Evolutionary conservation across 2,888 invertebrate species (phyloP), one percentile per base, ranked within the genome.

Genomic region (Gari tellinella): DNA sequence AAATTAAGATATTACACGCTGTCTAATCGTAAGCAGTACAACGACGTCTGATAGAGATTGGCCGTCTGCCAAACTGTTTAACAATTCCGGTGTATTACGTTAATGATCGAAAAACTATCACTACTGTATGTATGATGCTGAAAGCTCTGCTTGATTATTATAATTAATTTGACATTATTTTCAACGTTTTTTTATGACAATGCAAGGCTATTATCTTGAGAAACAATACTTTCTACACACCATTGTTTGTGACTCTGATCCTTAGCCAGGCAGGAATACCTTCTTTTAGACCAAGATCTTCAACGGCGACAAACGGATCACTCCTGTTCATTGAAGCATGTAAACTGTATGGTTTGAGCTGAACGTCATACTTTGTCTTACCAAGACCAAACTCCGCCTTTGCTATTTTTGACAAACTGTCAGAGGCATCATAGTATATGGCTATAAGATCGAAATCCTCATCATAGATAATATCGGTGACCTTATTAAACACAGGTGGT

Each of bases 201-300:
- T n/a, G n/a, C n/a, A n/a, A n/a, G n/a, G n/a, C n/a, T n/a, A n/a
- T n/a, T n/a, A n/a, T n/a, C n/a, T n/a, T n/a, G n/a, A n/a, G n/a
- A n/a, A 38, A 37, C 4, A 26, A 53, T 7, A 53, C 15, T 17
- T 17, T 41, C 12, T 5, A 43, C 14, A 43, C 80, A 86, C 86
- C 86, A 45, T 82, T 80, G 60, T 88, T 86, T 25, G 81, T 81
- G 12, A 82, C 83, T 31, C 83, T 58, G 8, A 87, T 68, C 17
- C 84, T 65, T 41, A 88, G 76, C 88, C 88, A 88, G 7, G 83
- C 84, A 1, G 85, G 86, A 8, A 81, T 65, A 1, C 88, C 88
- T 38, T 80, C 76, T n/a, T 74, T 57, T 12, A 87, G 74, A 10
- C 78, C 80, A 17, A 86, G 70, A 53, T 86, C 81, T 57, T 86